Conservation (phyloP, 2,797 vertebrate species). For the Peromyscus melanophrys region DNA sequence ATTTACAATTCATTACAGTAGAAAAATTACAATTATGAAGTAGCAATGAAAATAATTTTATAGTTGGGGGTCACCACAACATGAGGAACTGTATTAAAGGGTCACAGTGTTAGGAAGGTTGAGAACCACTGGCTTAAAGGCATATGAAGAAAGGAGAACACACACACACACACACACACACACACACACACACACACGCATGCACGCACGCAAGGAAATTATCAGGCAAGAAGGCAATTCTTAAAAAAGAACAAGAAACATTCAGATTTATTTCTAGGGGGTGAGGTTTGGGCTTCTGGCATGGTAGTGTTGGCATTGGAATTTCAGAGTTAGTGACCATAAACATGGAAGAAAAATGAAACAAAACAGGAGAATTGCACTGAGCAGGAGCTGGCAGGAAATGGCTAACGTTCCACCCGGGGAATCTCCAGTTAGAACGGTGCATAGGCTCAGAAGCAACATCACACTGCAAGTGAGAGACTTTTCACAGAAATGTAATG, state of each 20-base stretch:
- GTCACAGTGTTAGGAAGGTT: neutral
- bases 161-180: neutral
- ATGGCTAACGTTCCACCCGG: neutral
- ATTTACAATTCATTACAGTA: neutral
- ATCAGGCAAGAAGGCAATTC: neutral
- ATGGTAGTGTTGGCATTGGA: neutral
- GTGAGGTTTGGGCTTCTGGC: neutral
- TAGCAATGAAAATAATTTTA: neutral
- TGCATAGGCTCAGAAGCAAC: neutral
- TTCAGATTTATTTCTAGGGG: neutral
- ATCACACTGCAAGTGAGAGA: neutral
- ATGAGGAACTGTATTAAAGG: neutral
- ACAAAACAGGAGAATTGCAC: neutral
- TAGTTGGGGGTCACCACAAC: neutral
- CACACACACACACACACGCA: neutral
- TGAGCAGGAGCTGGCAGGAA: neutral
- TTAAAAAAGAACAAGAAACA: neutral
- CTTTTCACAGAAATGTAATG: slow-evolving; percentile 52
- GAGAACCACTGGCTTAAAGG: neutral
- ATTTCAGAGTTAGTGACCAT: neutral
- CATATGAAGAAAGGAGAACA: neutral
- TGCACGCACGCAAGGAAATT: neutral
- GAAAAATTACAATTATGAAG: neutral
- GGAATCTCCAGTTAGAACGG: neutral
- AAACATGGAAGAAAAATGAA: neutral